Evolutionary conservation across 2,888 invertebrate species (phyloP).

Genomic region (Caenorhabditis virilis): DNA sequence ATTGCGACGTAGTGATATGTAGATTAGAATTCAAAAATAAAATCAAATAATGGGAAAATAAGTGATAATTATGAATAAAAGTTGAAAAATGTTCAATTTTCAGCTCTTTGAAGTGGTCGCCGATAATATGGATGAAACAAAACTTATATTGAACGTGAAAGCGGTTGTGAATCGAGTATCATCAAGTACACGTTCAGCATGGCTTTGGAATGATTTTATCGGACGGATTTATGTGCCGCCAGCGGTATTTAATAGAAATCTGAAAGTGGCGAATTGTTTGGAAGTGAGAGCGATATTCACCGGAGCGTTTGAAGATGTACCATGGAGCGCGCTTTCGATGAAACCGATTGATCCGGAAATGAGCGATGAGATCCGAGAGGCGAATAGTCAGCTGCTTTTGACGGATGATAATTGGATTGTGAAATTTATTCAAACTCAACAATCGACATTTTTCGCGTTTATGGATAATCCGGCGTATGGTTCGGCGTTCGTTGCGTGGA

Average conservation of each 20-base stretch:
- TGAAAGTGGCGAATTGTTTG: constrained; percentile 39
- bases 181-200: constrained; percentile 33
- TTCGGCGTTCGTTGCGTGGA: constrained; percentile 46
- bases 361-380: constrained; percentile 7
- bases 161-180: constrained; percentile 55
- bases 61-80: no score
- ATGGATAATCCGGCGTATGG: constrained; percentile 40
- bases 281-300: constrained; percentile 40
- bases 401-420: constrained; percentile 50
- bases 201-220: constrained; percentile 61
- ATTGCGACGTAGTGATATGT: no score
- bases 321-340: constrained; percentile 46
- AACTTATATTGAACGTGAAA: neutral
- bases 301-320: constrained; percentile 53
- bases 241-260: constrained; percentile 5
- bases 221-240: constrained; percentile 50
- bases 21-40: neutral
- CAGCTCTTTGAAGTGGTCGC: constrained; percentile 12
- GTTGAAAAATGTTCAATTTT: no score
- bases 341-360: constrained; percentile 2
- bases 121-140: neutral
- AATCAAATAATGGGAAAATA: neutral
- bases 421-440: constrained; percentile 3
- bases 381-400: constrained; percentile 40
- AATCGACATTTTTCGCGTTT: constrained; percentile 38